Conservation (phyloP, 2,797 vertebrate species). For the Microctenopoma lineatum region DNA sequence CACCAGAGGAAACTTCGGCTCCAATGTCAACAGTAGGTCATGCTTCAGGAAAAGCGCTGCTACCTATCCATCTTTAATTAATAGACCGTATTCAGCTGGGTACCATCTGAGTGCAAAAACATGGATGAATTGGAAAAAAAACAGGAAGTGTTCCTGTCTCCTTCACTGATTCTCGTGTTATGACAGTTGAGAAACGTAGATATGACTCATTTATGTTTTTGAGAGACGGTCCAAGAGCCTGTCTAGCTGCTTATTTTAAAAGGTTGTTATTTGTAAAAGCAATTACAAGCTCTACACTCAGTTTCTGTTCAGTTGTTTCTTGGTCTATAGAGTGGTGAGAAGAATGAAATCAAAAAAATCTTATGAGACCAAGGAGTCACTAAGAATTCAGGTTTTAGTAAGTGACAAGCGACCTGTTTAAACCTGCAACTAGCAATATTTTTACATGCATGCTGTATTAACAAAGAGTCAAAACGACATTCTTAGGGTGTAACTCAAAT, state of each 20-base stretch:
- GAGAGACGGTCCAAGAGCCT: conserved; percentile 30
- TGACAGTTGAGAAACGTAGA: conserved; percentile 61
- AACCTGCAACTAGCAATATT: conserved; percentile 15
- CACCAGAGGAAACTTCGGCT: conserved; percentile 76
- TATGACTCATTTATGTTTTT: conserved; percentile 45
- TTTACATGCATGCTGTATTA: conserved; percentile 16
- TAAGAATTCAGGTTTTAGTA: conserved; percentile 2
- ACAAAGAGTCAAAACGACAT: not conserved
- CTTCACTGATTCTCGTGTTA: conserved; percentile 64
- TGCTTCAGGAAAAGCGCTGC: conserved; percentile 72
- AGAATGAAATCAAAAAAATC: not conserved
- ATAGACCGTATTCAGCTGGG: conserved; percentile 75
- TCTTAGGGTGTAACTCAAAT: no score
- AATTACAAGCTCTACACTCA: conserved; percentile 21
- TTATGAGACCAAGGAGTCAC: conserved; percentile 8
- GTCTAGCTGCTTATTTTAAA: conserved; percentile 1
- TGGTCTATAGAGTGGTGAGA: not conserved
- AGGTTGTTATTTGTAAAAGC: not conserved
- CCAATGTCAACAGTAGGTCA: conserved; percentile 82
- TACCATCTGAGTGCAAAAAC: conserved; percentile 70
- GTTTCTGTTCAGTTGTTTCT: conserved; percentile 29
- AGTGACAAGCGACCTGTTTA: conserved; percentile 15
- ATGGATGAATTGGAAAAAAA: conserved; percentile 69
- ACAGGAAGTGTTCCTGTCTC: conserved; percentile 71
- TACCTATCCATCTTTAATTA: conserved; percentile 80